These are phyloP conservation scores for Drosophila ohnishii DNA, from an alignment of 1,140 invertebrate species.

Conservation along the genomic window DNA sequence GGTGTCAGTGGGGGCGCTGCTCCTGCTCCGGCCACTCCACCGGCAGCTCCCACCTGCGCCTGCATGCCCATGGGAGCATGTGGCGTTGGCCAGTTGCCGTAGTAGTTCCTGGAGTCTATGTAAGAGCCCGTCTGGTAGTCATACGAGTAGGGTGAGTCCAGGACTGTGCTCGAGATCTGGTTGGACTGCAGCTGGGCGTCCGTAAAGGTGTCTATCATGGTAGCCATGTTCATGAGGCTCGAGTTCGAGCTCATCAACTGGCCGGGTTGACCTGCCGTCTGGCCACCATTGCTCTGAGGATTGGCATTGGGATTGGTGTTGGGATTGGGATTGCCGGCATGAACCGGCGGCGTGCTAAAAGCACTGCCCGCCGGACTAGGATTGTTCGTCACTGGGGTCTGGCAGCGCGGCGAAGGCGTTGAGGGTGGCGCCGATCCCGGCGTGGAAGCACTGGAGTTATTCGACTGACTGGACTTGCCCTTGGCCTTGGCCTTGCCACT, in stretches of 20 bases:
- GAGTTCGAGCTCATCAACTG: constrained; percentile 84
- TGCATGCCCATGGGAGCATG: constrained; percentile 65
- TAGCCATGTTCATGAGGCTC: constrained; percentile 87
- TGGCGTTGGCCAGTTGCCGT: constrained; percentile 78
- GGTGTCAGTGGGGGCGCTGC: constrained; percentile 43
- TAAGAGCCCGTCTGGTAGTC: constrained; percentile 85
- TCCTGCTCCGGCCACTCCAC: constrained; percentile 12
- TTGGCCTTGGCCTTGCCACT: constrained; percentile 59
- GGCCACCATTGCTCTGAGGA: constrained; percentile 34
- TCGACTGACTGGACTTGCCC: constrained; percentile 70
- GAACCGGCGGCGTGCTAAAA: constrained; percentile 78
- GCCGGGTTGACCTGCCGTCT: constrained; percentile 52
- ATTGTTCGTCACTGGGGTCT: constrained; percentile 83
- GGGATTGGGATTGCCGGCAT: constrained; percentile 55
- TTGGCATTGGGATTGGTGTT: constrained; percentile 48
- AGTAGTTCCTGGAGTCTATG: constrained; percentile 82
- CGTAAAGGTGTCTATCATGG: constrained; percentile 89
- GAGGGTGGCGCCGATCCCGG: constrained; percentile 83
- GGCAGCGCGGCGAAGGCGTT: constrained; percentile 81
- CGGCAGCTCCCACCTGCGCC: constrained; percentile 27
- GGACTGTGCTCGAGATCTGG: constrained; percentile 91
- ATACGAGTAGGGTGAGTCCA: constrained; percentile 89
- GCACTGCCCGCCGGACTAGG: constrained; percentile 82
- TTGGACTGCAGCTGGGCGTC: constrained; percentile 91
- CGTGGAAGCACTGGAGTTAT: constrained; percentile 72